Conservation (phyloP, 2,888 invertebrate species). For the Calliopum simillimum region DNA sequence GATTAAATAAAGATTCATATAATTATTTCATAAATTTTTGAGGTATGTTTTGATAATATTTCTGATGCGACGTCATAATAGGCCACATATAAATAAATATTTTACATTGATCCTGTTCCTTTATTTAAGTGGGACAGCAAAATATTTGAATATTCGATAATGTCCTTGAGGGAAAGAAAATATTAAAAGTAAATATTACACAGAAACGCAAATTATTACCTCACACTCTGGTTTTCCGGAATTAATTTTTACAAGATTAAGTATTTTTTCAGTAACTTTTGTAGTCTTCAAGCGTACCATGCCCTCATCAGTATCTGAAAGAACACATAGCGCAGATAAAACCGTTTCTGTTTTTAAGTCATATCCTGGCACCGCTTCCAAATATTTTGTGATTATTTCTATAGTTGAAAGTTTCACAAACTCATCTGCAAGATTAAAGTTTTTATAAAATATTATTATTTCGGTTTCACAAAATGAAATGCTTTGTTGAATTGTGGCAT, state of each 20-base stretch:
- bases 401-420: conserved; percentile 48
- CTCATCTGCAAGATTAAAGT: conserved; percentile 45
- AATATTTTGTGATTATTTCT: conserved; percentile 40
- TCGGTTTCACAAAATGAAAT: too few relatives aligned
- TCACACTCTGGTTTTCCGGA: conserved; percentile 46
- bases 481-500: too few relatives aligned
- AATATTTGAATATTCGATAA: conserved; percentile 31
- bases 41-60: too few relatives aligned
- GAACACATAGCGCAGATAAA: conserved; percentile 48
- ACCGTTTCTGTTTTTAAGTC: conserved; percentile 49
- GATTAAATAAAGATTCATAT: too few relatives aligned
- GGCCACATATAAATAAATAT: too few relatives aligned
- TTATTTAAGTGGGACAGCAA: conserved; percentile 38
- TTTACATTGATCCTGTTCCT: too few relatives aligned
- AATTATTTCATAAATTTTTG: too few relatives aligned
- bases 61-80: too few relatives aligned
- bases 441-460: too few relatives aligned
- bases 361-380: conserved; percentile 46
- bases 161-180: conserved; percentile 39
- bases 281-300: conserved; percentile 24
- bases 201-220: conserved; percentile 35
- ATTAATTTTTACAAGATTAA: conserved; percentile 33
- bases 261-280: conserved; percentile 37
- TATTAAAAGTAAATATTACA: not conserved
- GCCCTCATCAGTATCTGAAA: conserved; percentile 44